phyloP scores from a whole-genome alignment of 1,140 invertebrate species.

The Drosophila leontia region DNA sequence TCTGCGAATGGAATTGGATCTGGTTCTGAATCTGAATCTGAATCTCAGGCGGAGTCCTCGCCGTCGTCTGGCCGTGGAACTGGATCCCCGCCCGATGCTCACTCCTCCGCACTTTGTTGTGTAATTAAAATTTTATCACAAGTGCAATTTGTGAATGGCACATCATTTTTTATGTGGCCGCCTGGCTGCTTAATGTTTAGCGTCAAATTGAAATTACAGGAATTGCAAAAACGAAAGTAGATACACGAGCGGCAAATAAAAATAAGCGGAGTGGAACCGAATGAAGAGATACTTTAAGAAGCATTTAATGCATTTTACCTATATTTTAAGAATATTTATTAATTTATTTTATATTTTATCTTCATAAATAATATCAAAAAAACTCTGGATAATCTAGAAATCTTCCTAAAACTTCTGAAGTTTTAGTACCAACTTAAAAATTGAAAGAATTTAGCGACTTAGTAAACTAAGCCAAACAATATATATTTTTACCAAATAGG shows the following conservation, averaged over 20 bases:
- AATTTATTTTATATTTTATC: too few species aligned
- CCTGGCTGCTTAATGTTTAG: constrained; percentile 58
- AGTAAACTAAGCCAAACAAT: too few species aligned
- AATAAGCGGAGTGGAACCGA: neutral
- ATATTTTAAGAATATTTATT: neutral
- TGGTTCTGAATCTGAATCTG: constrained; percentile 7
- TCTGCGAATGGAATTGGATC: constrained; percentile 52
- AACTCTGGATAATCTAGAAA: too few species aligned
- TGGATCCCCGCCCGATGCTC: constrained; percentile 1
- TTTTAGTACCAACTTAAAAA: too few species aligned
- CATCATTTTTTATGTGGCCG: constrained; percentile 70
- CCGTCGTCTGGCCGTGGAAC: neutral
- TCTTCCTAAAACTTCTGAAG: neutral
- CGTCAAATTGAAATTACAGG: constrained; percentile 71
- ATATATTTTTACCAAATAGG: too few species aligned
- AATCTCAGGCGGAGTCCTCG: neutral
- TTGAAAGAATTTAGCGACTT: too few species aligned
- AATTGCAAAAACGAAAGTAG: constrained; percentile 35
- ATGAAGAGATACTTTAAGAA: neutral
- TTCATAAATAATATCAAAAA: too few species aligned
- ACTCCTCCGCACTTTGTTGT: constrained; percentile 55
- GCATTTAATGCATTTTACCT: neutral
- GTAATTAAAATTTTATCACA: constrained; percentile 80
- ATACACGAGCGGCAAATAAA: constrained; percentile 1
- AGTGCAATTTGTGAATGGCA: constrained; percentile 71